Base-by-base conservation (phyloP, 2,113 vertebrate species). In the Pseudorectes ferrugineus region DNA sequence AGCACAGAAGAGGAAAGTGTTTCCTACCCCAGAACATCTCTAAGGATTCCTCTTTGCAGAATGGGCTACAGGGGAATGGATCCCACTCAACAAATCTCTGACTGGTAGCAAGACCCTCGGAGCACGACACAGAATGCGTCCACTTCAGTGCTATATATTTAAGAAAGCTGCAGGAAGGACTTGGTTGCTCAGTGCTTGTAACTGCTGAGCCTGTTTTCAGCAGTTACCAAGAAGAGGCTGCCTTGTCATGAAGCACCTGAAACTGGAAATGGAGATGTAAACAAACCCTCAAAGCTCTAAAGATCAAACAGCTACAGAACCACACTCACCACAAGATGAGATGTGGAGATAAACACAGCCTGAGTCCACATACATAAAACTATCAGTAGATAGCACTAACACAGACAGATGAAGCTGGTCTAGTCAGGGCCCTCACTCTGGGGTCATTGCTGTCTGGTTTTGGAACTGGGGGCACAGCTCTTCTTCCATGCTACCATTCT, bases 251-350 rank as follows among this genome's bases (percentile, higher is more conserved):
- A 77, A 92, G 59, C 72, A 93, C 54, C 83, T 95, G 72, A 88
- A 88, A 83, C 54, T 86, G 42, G 59, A 91, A 93, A 75, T 11
- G 10, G 36, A 85, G n/a, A 45, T 54, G 51, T 49, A 91, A 92
- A 89, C 45, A 88, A 92, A 71, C 20, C 72, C 86, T 73, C 75
- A 91, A 86, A 96, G 63, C 67, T 86, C 42, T 49, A 21, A 83
- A 91, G 65, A 95, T 94, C 80, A 86, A 92, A 91, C 20, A 77
- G 72, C 59, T 89, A 71, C 76, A 73, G 58, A 93, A 73, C 63
- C 26, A 1, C 67, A 66, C 33, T 83, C 63, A 65, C 75, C 79
- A 71, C 72, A 92, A 62, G 36, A 11, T 0, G 0, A 93, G 74
- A 88, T 63, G 5, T 11, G 19, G 35, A 85, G 65, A 89, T 78